phyloP scores from a whole-genome alignment of 2,888 invertebrate species.

The Melinaea menophilus region DNA sequence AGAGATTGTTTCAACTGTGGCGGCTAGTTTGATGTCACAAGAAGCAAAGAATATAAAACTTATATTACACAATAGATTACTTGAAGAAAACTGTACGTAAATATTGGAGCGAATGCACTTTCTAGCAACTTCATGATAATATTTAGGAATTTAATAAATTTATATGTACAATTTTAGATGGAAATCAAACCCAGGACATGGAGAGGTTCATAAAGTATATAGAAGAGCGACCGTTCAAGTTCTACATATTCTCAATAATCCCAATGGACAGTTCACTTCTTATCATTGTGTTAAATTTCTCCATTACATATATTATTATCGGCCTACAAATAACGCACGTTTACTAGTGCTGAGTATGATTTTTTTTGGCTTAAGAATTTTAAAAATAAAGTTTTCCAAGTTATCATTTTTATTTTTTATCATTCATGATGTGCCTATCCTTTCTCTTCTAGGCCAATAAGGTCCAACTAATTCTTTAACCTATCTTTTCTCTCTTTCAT shows the following conservation, averaged over 20 bases:
- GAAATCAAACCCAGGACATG: slow-evolving; percentile 9
- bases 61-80: slow-evolving; percentile 13
- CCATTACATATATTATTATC: slow-evolving; percentile 26
- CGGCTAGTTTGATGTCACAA: slow-evolving; percentile 11
- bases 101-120: not conserved
- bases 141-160: not conserved
- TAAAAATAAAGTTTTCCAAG: slow-evolving; percentile 4
- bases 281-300: slow-evolving; percentile 15
- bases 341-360: too few species aligned
- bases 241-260: slow-evolving; percentile 20
- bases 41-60: slow-evolving; percentile 14
- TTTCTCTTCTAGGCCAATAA: too few species aligned
- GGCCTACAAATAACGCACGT: slow-evolving; percentile 22
- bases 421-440: too few species aligned
- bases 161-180: slow-evolving; percentile 11
- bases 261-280: slow-evolving; percentile 21
- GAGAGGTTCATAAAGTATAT: slow-evolving; percentile 18
- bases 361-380: slow-evolving; percentile 4
- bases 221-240: slow-evolving; percentile 23
- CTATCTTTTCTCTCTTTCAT: too few species aligned
- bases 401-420: too few species aligned
- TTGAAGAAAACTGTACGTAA: slow-evolving; percentile 17
- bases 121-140: not conserved
- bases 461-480: too few species aligned
- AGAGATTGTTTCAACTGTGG: not conserved